Evolutionary conservation across 2,113 vertebrate species (phyloP), one percentile per base, ranked within the genome.

Genomic region (Electrona antarctica): DNA sequence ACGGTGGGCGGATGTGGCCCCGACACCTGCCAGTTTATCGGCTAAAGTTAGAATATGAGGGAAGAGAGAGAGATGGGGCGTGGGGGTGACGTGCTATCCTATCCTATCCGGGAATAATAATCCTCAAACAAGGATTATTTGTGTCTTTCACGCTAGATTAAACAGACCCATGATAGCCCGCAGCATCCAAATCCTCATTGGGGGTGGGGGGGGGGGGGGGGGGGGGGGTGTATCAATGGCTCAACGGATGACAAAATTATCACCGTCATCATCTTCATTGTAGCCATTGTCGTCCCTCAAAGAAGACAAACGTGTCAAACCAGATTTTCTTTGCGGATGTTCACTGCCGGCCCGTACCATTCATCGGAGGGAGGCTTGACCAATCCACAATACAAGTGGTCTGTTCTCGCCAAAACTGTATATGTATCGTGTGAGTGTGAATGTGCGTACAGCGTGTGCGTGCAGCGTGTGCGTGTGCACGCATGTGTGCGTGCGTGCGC

Each of bases 101-200:
- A 21, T 21, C 21, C 21, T 21, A 76, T 76, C 80, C 9, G 50
- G 50, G 71, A 73, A 78, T 89, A 73, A 78, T 89, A 89, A 89
- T 89, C 87, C 86, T 69, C 76, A 77, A 78, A 55, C 76, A 58
- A 69, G 88, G 87, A 90, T 92, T 91, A 91, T 84, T 73, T 61
- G 7, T 75, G 81, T 89, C 83, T 85, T 77, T 90, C 85, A 79
- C 84, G 86, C 64, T 67, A 84, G 85, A 89, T 89, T 86, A 88
- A 86, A 85, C 74, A 64, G 55, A 78, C 82, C 80, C 81, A 77
- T 83, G 79, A 85, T 78, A 81, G 66, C 70, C 45, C 67, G 57
- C 10, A 15, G 68, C 7, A 33, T 64, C 54, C 50, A 47, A 68
- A 71, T 64, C 73, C 67, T 78, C 84, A 80, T 28, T 57, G 64